Evolutionary conservation across 2,888 invertebrate species (phyloP).

Genomic region (Ormyrus thymus): DNA sequence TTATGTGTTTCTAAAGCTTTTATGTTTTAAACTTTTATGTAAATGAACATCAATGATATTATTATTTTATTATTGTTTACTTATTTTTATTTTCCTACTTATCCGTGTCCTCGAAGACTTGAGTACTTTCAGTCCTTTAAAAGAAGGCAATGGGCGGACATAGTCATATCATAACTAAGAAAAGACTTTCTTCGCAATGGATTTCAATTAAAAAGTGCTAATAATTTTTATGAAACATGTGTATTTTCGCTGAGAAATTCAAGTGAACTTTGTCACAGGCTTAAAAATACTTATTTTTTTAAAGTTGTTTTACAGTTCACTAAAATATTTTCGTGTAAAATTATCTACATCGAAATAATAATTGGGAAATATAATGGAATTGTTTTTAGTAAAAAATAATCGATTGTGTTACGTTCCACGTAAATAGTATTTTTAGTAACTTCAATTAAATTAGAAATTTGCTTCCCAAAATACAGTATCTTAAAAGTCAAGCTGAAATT

Average conservation of each 20-base stretch:
- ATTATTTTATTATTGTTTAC: conserved; percentile 57
- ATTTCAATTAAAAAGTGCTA: conserved; percentile 57
- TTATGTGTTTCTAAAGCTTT: conserved; percentile 24
- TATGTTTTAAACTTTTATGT: conserved; percentile 39
- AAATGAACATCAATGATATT: conserved; percentile 49
- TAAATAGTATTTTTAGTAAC: too few relatives aligned
- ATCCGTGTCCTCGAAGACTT: conserved; percentile 55
- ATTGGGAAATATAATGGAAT: too few relatives aligned
- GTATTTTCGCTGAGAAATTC: conserved; percentile 40
- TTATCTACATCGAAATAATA: too few relatives aligned
- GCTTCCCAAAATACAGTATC: too few relatives aligned
- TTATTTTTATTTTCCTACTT: conserved; percentile 59
- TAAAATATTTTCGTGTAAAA: too few relatives aligned
- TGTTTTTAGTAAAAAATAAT: too few relatives aligned
- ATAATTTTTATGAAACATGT: conserved; percentile 26
- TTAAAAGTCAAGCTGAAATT: too few relatives aligned
- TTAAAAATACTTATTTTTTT: too few relatives aligned
- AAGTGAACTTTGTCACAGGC: conserved; percentile 4
- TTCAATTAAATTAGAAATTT: too few relatives aligned
- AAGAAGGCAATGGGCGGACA: conserved; percentile 70
- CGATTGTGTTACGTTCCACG: too few relatives aligned
- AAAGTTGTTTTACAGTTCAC: too few relatives aligned
- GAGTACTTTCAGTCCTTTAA: conserved; percentile 54
- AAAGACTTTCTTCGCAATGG: conserved; percentile 65
- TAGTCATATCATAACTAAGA: conserved; percentile 72